Evolutionary conservation across 30 jellyfish, hydroid and myxozoan species (phyloP).

Genomic region (Mastigias papua): DNA sequence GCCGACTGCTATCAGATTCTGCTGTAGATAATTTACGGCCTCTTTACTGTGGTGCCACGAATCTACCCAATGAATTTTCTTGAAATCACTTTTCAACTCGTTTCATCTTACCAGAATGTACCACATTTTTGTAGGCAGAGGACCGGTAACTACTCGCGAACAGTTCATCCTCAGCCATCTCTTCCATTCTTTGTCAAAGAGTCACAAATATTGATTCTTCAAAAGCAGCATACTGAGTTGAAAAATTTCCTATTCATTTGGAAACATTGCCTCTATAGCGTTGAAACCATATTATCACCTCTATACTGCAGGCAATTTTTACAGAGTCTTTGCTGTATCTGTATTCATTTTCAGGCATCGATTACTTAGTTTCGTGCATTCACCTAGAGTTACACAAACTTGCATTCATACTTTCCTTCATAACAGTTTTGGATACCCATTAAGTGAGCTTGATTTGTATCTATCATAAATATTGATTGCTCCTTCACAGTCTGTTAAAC

Average conservation of each 20-base stretch:
- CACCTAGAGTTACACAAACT: background rate
- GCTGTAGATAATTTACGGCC: conserved; percentile 20
- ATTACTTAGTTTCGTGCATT: background rate
- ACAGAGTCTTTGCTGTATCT: background rate
- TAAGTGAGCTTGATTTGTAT: too few relatives aligned
- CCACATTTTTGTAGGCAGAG: conserved; percentile 38
- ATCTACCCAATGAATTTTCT: conserved; percentile 4
- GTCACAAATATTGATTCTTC: conserved; percentile 28
- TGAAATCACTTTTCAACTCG: conserved; percentile 46
- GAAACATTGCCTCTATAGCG: conserved; percentile 21
- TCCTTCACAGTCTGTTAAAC: too few relatives aligned
- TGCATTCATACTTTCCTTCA: background rate
- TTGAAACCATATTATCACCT: conserved; percentile 24
- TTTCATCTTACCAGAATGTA: conserved; percentile 42
- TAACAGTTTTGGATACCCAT: background rate
- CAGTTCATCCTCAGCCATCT: conserved; percentile 30
- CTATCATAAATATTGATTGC: too few relatives aligned
- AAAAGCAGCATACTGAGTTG: conserved; percentile 44
- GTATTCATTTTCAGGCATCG: background rate
- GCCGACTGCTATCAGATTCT: conserved; percentile 25
- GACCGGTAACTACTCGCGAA: conserved; percentile 25
- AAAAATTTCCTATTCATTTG: conserved; percentile 7
- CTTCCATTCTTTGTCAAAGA: conserved; percentile 27
- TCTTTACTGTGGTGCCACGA: conserved; percentile 23
- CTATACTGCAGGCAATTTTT: conserved; percentile 40